Evolutionary conservation across 2,888 invertebrate species (phyloP).

Genomic region (Andricus curvator): DNA sequence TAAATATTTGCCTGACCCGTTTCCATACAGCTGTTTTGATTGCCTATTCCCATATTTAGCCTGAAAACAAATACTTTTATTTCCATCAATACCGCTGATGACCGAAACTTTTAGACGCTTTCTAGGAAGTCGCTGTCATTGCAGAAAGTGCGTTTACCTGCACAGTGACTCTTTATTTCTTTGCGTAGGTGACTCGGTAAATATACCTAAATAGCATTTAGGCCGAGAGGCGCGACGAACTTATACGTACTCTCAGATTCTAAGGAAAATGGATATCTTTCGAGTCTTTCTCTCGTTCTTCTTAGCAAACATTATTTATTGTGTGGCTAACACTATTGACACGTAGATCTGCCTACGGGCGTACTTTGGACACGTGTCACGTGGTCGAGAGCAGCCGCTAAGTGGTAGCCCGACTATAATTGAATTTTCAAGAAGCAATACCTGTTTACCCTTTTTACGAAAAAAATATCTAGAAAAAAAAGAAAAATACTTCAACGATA

Average conservation of each 20-base stretch:
- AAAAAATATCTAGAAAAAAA: not conserved
- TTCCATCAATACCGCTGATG: not conserved
- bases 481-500: not conserved
- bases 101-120: not conserved
- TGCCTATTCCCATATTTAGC: not conserved
- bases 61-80: conserved; percentile 16
- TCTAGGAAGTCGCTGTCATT: conserved; percentile 2
- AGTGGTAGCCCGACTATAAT: conserved; percentile 67
- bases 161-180: not conserved
- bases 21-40: not conserved
- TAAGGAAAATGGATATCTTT: conserved; percentile 50
- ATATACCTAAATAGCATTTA: conserved; percentile 44
- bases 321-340: conserved; percentile 55
- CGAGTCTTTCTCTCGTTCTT: conserved; percentile 52
- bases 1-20: conserved; percentile 5
- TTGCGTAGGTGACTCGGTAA: conserved; percentile 37
- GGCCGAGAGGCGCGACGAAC: conserved; percentile 33
- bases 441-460: conserved; percentile 51
- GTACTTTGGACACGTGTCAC: conserved; percentile 54
- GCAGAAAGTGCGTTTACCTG: not conserved
- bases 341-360: conserved; percentile 50
- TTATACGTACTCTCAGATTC: conserved; percentile 40
- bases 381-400: conserved; percentile 63
- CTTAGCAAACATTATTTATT: conserved; percentile 52
- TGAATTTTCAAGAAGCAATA: conserved; percentile 65